Conservation (phyloP, 2,888 invertebrate genomes). For the Ephialtes manifestator region DNA sequence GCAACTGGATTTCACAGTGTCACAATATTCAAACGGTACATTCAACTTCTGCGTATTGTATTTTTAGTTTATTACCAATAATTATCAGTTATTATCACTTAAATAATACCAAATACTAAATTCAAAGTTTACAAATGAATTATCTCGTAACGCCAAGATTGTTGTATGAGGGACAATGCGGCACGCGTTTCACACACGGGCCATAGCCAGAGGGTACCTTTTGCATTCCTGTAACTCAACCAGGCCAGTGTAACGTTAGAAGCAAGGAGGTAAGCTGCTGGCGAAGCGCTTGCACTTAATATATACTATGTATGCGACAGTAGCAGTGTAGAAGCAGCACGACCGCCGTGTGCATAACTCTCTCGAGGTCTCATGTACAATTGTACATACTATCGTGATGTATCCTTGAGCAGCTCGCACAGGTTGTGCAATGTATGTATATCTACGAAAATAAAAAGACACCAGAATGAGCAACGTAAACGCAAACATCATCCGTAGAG, state of each 20-base stretch:
- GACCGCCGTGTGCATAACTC: constrained; percentile 53
- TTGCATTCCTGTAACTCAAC: constrained; percentile 71
- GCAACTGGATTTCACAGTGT: no score
- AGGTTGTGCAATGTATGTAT: constrained; percentile 54
- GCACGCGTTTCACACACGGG: constrained; percentile 60
- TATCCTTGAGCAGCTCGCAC: constrained; percentile 46
- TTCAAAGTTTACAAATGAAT: constrained; percentile 4
- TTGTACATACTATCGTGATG: background rate
- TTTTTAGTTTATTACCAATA: no score
- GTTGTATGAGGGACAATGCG: constrained; percentile 25
- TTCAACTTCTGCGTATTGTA: no score
- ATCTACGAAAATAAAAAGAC: constrained; percentile 10
- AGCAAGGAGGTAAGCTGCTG: constrained; percentile 57
- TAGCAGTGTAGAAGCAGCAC: constrained; percentile 53
- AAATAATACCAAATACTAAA: no score
- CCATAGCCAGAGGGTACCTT: constrained; percentile 56
- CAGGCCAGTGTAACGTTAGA: constrained; percentile 70
- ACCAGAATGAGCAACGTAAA: background rate
- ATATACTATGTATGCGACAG: constrained; percentile 14
- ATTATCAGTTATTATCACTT: no score
- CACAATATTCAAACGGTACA: no score
- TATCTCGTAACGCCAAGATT: background rate
- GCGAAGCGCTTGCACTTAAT: constrained; percentile 53
- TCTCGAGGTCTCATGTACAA: constrained; percentile 20
- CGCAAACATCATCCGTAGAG: background rate